Evolutionary conservation across 1,140 invertebrate genomes (phyloP).

Genomic region (Riptortus pedestris): DNA sequence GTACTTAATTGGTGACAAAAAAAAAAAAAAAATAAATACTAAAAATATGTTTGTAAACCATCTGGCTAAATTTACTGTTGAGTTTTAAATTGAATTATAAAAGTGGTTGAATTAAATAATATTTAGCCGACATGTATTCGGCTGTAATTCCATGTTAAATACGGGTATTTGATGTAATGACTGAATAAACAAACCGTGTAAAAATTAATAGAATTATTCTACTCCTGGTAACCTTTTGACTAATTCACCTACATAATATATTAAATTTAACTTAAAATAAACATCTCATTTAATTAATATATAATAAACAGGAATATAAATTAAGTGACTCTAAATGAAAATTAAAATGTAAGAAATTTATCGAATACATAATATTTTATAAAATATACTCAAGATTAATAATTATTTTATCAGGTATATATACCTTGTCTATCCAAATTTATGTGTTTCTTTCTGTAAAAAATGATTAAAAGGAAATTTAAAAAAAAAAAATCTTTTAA

Average conservation of each 20-base stretch:
- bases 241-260: not conserved
- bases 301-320: too few relatives aligned
- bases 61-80: slow-evolving; percentile 23
- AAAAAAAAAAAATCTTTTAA: too few relatives aligned
- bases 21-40: slow-evolving; percentile 16
- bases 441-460: too few relatives aligned
- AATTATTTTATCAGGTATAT: too few relatives aligned
- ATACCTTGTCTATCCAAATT: too few relatives aligned
- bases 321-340: too few relatives aligned
- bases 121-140: slow-evolving; percentile 26
- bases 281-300: too few relatives aligned
- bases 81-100: slow-evolving; percentile 20
- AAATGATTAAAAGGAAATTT: too few relatives aligned
- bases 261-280: too few relatives aligned
- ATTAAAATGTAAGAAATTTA: too few relatives aligned
- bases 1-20: slow-evolving; percentile 4
- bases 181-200: slow-evolving; percentile 30
- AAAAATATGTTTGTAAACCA: slow-evolving; percentile 26
- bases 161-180: slow-evolving; percentile 32
- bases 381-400: too few relatives aligned
- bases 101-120: slow-evolving; percentile 28
- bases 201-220: slow-evolving; percentile 17
- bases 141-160: slow-evolving; percentile 32
- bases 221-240: slow-evolving; percentile 1
- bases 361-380: too few relatives aligned